Conservation (phyloP, 2,113 vertebrate genomes). For the Silurus asotus region DNA sequence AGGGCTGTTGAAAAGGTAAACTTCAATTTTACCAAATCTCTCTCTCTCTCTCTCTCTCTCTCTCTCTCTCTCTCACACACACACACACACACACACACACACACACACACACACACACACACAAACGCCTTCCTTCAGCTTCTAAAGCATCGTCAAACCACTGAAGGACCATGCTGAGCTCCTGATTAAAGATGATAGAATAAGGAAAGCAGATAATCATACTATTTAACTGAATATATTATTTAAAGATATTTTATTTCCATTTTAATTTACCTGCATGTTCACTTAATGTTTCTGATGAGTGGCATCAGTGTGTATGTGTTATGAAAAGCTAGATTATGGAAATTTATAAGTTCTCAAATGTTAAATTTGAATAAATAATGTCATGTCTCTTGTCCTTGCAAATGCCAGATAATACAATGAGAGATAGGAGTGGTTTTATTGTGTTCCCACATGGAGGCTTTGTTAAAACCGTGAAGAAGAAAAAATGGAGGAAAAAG, state of each 20-base stretch:
- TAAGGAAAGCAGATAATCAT: constrained; percentile 41
- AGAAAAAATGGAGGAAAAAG: neutral
- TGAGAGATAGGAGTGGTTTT: constrained; percentile 3
- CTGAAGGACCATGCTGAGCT: constrained; percentile 24
- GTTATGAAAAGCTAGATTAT: constrained; percentile 5
- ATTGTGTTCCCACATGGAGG: neutral
- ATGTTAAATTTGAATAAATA: constrained; percentile 36
- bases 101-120: neutral
- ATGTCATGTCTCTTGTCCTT: neutral
- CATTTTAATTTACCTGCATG: neutral
- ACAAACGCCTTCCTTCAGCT: neutral
- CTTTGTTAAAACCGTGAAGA: constrained; percentile 1
- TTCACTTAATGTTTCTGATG: neutral
- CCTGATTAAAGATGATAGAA: constrained; percentile 50
- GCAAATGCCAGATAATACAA: constrained; percentile 27
- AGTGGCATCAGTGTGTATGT: neutral
- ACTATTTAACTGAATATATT: constrained; percentile 24
- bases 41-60: neutral
- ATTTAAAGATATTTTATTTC: constrained; percentile 1
- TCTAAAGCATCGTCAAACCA: constrained; percentile 22
- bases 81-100: neutral
- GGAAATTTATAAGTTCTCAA: constrained; percentile 13
- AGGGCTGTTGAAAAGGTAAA: constrained; percentile 48
- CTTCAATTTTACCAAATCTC: constrained; percentile 55
- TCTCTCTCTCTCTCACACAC: neutral